Evolutionary conservation across 2,888 invertebrate genomes (phyloP), one percentile per base, ranked within the genome.

Genomic region (Tethea ocularis): DNA sequence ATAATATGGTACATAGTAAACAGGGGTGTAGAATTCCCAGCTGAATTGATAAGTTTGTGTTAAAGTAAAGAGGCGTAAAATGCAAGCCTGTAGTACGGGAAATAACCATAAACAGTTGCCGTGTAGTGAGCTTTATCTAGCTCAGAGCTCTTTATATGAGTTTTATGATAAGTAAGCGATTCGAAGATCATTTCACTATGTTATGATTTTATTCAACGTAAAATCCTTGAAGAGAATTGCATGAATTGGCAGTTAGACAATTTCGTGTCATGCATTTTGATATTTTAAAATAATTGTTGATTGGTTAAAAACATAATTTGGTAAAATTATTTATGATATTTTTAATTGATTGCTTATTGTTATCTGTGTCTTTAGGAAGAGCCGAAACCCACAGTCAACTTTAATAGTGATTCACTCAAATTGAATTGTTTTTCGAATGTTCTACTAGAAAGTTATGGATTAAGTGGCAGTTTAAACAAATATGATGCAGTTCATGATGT

Each of bases 31-130:
- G n/a, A n/a, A 15, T 54, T 8, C 0, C 24, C 3, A 64, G 57
- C 64, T 13, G 61, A 11, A 56, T 24, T 52, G 56, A 38, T 59
- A 61, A 54, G 29, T 57, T 61, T 61, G 59, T 56, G 22, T 56
- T 17, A 51, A 26, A 52, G 67, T 68, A 78, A 82, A 77, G 77
- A 86, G 81, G 88, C 84, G 87, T 88, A 83, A 89, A 88, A 84
- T 84, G 81, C 78, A 82, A 84, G 81, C 74, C 76, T 75, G 77
- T 78, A 76, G 74, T 77, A 72, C 78, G 70, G 75, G 72, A 77
- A 83, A 86, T 87, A 86, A 80, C 80, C 79, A 81, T 89, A 88
- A 86, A 86, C 79, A 85, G 80, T 80, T 69, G 73, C 75, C 69
- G 78, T 85, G 83, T 82, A 78, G 69, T 77, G 70, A 72, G 74